A percentile compares a stretch with the other conserved stretches of the same genome.
Conservation (phyloP, 1,140 invertebrate species). For the Drosophila sp. region DNA sequence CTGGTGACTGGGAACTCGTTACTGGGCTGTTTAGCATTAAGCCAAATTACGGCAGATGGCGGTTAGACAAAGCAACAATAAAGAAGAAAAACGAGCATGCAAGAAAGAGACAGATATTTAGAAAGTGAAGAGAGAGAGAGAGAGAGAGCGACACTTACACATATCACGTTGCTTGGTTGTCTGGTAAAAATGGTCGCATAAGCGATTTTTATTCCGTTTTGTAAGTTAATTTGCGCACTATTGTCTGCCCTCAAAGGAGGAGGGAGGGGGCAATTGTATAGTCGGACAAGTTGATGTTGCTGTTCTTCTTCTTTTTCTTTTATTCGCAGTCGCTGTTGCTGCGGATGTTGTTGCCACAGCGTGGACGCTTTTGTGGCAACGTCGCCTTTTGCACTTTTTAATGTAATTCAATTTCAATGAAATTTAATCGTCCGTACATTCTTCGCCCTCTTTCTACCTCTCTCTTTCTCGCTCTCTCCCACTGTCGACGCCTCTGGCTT, state of each 20-base stretch:
- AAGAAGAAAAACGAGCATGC: not conserved
- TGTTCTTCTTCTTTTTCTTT: slow-evolving; percentile 11
- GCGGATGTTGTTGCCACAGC: slow-evolving; percentile 12
- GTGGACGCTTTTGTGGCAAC: slow-evolving; percentile 50
- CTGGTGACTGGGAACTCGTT: slow-evolving; percentile 8
- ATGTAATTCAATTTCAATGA: slow-evolving; percentile 84
- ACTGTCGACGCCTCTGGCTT: slow-evolving; percentile 19
- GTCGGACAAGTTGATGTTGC: slow-evolving; percentile 12
- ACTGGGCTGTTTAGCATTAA: slow-evolving; percentile 51
- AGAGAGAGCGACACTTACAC: slow-evolving; percentile 16
- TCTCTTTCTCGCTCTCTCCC: not conserved
- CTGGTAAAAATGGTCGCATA: slow-evolving; percentile 63
- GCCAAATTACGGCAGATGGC: slow-evolving; percentile 59
- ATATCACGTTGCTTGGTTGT: slow-evolving; percentile 49
- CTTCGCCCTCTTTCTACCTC: slow-evolving; percentile 8
- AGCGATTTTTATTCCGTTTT: slow-evolving; percentile 81
- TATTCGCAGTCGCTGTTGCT: not conserved
- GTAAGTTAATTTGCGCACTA: slow-evolving; percentile 82
- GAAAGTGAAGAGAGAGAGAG: not conserved
- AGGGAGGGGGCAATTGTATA: slow-evolving; percentile 2
- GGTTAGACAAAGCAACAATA: slow-evolving; percentile 35
- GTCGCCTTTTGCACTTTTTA: slow-evolving; percentile 80
- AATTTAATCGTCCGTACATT: slow-evolving; percentile 81
- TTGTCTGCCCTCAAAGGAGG: slow-evolving; percentile 44
- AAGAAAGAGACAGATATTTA: not conserved